These are phyloP conservation scores for Geotrypetes seraphini DNA, from an alignment of 2,797 vertebrate species.

Conservation along the genomic window DNA sequence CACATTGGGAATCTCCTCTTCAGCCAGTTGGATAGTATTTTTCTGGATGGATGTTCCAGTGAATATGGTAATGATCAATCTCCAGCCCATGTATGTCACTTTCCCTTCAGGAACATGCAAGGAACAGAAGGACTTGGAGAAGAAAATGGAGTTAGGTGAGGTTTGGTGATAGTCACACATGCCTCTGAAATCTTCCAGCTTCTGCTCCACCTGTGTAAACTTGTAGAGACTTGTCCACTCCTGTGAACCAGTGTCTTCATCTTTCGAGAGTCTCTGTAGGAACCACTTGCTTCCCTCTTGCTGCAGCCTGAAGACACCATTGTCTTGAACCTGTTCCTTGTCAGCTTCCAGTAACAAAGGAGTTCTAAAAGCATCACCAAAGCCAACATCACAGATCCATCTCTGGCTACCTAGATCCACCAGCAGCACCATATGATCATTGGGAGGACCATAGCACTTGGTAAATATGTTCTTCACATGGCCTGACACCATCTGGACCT, in stretches of 20 bases:
- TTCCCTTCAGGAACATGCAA: slow-evolving; percentile 35
- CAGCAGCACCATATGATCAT: slow-evolving; percentile 50
- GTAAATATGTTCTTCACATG: slow-evolving; percentile 41
- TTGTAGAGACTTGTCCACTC: slow-evolving; percentile 46
- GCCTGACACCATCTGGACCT: slow-evolving; percentile 38
- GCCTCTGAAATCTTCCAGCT: slow-evolving; percentile 41
- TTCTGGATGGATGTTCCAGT: slow-evolving; percentile 7
- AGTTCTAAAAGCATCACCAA: slow-evolving; percentile 33
- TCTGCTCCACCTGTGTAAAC: slow-evolving; percentile 47
- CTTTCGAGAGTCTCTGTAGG: slow-evolving; percentile 26
- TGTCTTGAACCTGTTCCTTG: slow-evolving; percentile 39
- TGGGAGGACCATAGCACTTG: slow-evolving; percentile 42
- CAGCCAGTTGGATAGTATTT: slow-evolving; percentile 31
- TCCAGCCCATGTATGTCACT: slow-evolving; percentile 49
- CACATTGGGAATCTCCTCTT: slow-evolving; percentile 51
- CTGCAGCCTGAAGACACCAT: slow-evolving; percentile 43
- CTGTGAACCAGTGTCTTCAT: neutral
- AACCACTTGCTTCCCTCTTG: slow-evolving; percentile 7
- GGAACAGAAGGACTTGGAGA: slow-evolving; percentile 61
- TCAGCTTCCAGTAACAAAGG: slow-evolving; percentile 52
- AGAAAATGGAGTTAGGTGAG: slow-evolving; percentile 52
- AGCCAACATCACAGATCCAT: slow-evolving; percentile 64
- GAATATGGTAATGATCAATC: slow-evolving; percentile 32
- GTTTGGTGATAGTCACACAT: slow-evolving; percentile 66
- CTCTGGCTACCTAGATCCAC: slow-evolving; percentile 38